Conservation (phyloP, 2,888 invertebrate genomes). For the Netelia melanura region DNA sequence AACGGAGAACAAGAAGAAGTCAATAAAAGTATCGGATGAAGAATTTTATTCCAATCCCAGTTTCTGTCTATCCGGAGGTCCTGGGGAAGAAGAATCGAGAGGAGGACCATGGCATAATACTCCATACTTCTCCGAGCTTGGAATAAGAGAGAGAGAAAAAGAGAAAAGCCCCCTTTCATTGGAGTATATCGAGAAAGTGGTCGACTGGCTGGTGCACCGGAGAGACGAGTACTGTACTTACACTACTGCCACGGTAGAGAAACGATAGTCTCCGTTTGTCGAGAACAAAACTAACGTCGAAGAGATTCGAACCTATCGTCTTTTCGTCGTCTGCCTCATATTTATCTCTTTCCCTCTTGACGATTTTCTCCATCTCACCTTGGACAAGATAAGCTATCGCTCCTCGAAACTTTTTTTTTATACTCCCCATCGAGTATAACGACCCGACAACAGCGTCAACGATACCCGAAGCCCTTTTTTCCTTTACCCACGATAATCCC, state of each 20-base stretch:
- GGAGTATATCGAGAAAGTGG: conserved; percentile 61
- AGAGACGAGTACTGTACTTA: conserved; percentile 22
- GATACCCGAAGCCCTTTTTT: neutral
- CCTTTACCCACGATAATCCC: conserved; percentile 26
- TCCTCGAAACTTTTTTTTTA: conserved; percentile 33
- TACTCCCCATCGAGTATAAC: conserved; percentile 11
- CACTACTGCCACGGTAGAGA: conserved; percentile 21
- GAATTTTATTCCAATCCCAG: conserved; percentile 49
- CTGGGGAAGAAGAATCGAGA: conserved; percentile 22
- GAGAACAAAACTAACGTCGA: conserved; percentile 24
- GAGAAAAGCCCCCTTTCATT: conserved; percentile 54
- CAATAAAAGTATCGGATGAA: conserved; percentile 50
- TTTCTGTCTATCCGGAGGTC: conserved; percentile 40
- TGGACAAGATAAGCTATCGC: conserved; percentile 62
- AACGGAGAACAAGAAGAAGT: conserved; percentile 28
- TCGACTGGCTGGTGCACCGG: conserved; percentile 7
- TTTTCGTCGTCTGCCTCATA: conserved; percentile 23
- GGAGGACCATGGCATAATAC: conserved; percentile 22
- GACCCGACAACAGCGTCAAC: conserved; percentile 35
- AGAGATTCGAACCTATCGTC: conserved; percentile 46
- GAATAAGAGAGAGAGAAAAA: conserved; percentile 2
- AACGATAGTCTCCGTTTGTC: conserved; percentile 29
- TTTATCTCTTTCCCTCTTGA: conserved; percentile 7
- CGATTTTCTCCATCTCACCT: neutral
- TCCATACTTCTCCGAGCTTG: conserved; percentile 37